phyloP scores from a whole-genome alignment of 2,888 invertebrate species.

The Andrena praecox region DNA sequence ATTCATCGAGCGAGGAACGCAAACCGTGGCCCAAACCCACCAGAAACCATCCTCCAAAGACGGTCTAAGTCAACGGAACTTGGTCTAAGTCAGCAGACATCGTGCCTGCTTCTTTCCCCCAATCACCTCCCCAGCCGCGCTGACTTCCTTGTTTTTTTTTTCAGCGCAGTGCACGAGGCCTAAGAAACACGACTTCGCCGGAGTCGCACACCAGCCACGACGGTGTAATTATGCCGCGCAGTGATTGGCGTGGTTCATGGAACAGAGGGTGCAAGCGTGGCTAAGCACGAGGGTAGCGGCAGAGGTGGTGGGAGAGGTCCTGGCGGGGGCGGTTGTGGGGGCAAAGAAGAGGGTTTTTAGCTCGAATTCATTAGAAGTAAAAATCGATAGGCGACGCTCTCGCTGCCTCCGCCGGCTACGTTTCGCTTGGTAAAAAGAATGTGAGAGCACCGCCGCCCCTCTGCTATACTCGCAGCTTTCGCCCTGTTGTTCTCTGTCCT shows the following conservation, averaged over 20 bases:
- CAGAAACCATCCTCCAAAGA: not conserved
- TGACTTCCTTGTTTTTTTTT: slow-evolving; percentile 51
- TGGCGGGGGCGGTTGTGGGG: slow-evolving; percentile 66
- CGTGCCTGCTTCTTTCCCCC: slow-evolving; percentile 5
- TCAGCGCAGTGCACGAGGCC: slow-evolving; percentile 76
- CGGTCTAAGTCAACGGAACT: slow-evolving; percentile 16
- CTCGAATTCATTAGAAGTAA: slow-evolving; percentile 84
- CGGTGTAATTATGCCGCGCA: slow-evolving; percentile 84
- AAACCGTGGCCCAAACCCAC: not conserved
- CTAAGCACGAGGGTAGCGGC: slow-evolving; percentile 72
- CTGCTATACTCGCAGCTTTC: slow-evolving; percentile 49
- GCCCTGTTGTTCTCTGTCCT: slow-evolving; percentile 53
- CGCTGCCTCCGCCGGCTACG: slow-evolving; percentile 78
- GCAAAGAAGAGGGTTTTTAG: slow-evolving; percentile 81
- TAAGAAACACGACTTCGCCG: slow-evolving; percentile 78
- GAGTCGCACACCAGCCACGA: slow-evolving; percentile 77
- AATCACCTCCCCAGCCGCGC: slow-evolving; percentile 1
- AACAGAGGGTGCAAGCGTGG: slow-evolving; percentile 79
- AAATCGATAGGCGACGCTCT: slow-evolving; percentile 84
- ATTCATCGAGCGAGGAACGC: not conserved
- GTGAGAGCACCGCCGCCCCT: slow-evolving; percentile 72
- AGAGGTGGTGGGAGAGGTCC: slow-evolving; percentile 32
- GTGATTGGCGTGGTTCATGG: slow-evolving; percentile 84
- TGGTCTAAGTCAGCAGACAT: slow-evolving; percentile 37
- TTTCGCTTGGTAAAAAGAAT: slow-evolving; percentile 80